Percentiles rank a stretch among this genome's conserved stretches.
phyloP scores from a whole-genome alignment of 2,113 vertebrate species.

The Chascanopsetta lugubris region DNA sequence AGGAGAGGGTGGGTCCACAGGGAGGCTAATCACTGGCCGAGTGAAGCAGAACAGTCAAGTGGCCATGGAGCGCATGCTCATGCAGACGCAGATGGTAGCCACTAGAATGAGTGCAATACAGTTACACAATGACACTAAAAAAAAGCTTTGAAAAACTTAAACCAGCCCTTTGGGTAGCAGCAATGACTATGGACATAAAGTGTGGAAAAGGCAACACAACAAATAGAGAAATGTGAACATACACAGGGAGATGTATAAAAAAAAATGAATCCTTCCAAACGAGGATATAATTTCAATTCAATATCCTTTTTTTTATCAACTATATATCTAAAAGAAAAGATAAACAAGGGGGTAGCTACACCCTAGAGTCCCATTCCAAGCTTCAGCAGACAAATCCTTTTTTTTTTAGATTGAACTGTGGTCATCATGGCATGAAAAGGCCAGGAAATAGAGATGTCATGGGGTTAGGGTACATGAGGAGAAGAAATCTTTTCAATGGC shows the following conservation, averaged over 20 bases:
- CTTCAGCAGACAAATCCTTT: slow-evolving; percentile 18
- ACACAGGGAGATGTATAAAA: not conserved
- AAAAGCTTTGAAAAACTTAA: slow-evolving; percentile 20
- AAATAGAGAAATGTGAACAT: not conserved
- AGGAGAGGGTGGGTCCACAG: slow-evolving; percentile 13
- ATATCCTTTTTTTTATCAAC: not conserved
- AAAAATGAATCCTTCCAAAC: not conserved
- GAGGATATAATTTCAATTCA: not conserved
- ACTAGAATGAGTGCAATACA: slow-evolving; percentile 37
- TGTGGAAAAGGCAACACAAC: slow-evolving; percentile 45
- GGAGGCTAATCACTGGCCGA: slow-evolving; percentile 47
- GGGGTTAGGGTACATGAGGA: slow-evolving; percentile 26
- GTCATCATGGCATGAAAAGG: slow-evolving; percentile 20
- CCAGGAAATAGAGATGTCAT: slow-evolving; percentile 31
- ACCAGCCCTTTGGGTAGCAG: not conserved
- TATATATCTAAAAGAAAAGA: not conserved
- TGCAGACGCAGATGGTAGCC: slow-evolving; percentile 24
- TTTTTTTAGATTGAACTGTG: slow-evolving; percentile 17
- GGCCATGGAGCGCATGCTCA: slow-evolving; percentile 9
- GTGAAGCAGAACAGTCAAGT: slow-evolving; percentile 22
- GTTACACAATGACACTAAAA: too few species aligned
- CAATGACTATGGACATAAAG: not conserved
- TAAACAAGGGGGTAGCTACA: slow-evolving; percentile 1
- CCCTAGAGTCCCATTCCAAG: not conserved
- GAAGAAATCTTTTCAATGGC: slow-evolving; percentile 23